Evolutionary conservation across 37 sponge, comb jelly and placozoan species (phyloP).

Genomic region (Hexactinellida sp.): DNA sequence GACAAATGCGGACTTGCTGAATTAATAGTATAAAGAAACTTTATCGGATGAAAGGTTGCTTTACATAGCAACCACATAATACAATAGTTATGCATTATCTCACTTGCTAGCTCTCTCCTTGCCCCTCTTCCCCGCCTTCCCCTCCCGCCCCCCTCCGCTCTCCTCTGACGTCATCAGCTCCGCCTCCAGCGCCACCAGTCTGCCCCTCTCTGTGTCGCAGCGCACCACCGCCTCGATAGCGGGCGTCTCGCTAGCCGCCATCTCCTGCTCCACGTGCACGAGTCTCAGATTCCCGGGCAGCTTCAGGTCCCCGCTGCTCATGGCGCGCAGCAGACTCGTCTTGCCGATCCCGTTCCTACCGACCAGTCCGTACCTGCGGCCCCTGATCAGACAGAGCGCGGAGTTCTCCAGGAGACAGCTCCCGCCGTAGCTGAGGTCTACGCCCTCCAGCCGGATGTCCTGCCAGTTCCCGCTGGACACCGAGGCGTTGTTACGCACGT

Average conservation of each 20-base stretch:
- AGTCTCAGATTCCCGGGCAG: slow-evolving; percentile 45
- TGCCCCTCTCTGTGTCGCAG: slow-evolving; percentile 51
- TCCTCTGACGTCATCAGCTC: slow-evolving; percentile 18
- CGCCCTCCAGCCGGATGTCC: neutral
- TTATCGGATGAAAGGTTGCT: no score
- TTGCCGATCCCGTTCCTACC: slow-evolving; percentile 83
- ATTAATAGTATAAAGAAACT: no score
- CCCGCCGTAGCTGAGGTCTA: neutral
- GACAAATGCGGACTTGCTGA: no score
- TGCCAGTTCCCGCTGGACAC: neutral
- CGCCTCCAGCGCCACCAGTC: slow-evolving; percentile 37
- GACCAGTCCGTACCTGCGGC: slow-evolving; percentile 69
- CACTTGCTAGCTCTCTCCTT: neutral
- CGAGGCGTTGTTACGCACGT: slow-evolving; percentile 5
- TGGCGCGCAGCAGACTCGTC: slow-evolving; percentile 52
- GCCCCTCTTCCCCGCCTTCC: neutral
- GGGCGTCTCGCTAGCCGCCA: slow-evolving; percentile 44
- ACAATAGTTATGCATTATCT: no score
- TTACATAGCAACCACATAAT: no score
- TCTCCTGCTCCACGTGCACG: slow-evolving; percentile 82
- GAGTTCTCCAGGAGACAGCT: slow-evolving; percentile 45
- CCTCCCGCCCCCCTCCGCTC: neutral
- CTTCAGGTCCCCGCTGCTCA: slow-evolving; percentile 43
- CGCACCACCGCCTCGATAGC: slow-evolving; percentile 69
- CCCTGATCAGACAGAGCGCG: slow-evolving; percentile 21